phyloP scores from a whole-genome alignment of 2,797 vertebrate species.

The Chromobotia macracanthus region DNA sequence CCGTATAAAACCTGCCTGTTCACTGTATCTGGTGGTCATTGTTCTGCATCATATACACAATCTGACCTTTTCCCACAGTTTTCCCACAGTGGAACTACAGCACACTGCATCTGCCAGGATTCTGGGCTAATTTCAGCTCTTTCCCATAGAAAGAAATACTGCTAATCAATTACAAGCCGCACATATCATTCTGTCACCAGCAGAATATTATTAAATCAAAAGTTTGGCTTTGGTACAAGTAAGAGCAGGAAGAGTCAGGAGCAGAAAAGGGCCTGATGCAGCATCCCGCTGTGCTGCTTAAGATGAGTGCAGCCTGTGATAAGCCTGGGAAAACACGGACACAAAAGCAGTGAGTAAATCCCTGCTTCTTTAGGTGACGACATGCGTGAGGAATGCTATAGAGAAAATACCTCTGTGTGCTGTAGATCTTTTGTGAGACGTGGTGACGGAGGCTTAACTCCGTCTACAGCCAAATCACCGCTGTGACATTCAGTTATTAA shows the following conservation, averaged over 20 bases:
- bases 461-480: constrained; percentile 54
- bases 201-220: constrained; percentile 51
- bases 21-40: constrained; percentile 54
- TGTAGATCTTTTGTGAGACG: constrained; percentile 49
- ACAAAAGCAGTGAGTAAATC: constrained; percentile 72
- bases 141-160: constrained; percentile 49
- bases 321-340: constrained; percentile 69
- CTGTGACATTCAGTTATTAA: constrained; percentile 59
- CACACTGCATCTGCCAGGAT: constrained; percentile 36
- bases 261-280: constrained; percentile 44
- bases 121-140: constrained; percentile 53
- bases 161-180: constrained; percentile 54
- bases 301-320: constrained; percentile 64
- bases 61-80: constrained; percentile 60
- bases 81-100: constrained; percentile 31
- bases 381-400: constrained; percentile 64
- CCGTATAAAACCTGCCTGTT: constrained; percentile 19
- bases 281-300: constrained; percentile 63
- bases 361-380: constrained; percentile 63
- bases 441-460: too few relatives aligned
- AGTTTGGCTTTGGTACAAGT: constrained; percentile 42
- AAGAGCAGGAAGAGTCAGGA: constrained; percentile 42
- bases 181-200: constrained; percentile 35
- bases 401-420: constrained; percentile 60
- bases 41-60: constrained; percentile 54